Evolutionary conservation across 2,888 invertebrate genomes (phyloP), one percentile per base, ranked within the genome.

Genomic region (Pterostichus madidus): DNA sequence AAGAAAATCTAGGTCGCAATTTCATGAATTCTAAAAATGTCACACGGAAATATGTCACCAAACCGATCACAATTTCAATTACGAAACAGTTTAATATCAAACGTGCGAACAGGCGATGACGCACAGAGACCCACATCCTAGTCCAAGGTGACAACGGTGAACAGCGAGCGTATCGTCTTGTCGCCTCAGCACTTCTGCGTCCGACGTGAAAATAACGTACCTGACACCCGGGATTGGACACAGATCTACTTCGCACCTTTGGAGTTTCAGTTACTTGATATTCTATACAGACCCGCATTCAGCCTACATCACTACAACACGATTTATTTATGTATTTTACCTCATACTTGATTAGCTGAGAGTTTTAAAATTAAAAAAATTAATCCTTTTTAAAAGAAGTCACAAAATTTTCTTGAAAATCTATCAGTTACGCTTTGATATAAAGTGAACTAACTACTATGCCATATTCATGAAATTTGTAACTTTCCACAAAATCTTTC

Each of bases 141-240:
- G 75, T 17, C 15, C 49, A 75, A 75, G 75, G 75, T 75, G 49
- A 75, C 49, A 75, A 73, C 46, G 53, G 53, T 53, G 53, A 53
- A 53, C 53, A 31, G 31, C 59, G 35, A 64, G 11, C n/a, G 59
- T 31, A 59, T 59, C 59, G 13, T 59, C 31, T 35, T 31, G 35
- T 31, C 64, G 64, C 64, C 32, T 35, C 59, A 59, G 24, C 59
- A 31, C 64, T 64, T 11, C 64, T 64, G 64, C 64, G 11, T 31
- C 24, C 17, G 59, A 59, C 13, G 49, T 17, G 32, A 32, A 64
- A 35, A n/a, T n/a, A 32, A 64, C 64, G 13, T 64, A 64, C 64
- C 64, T 64, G 64, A 64, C 64, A 64, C 35, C 32, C 4, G 5
- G 64, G 64, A 32, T 64, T 32, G n/a, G 59, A 59, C 24, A 11